Percentiles rank a stretch among this genome's conserved stretches.
Evolutionary conservation across 1,140 invertebrate species (phyloP).

Genomic region (Drosophila lacteicornis): DNA sequence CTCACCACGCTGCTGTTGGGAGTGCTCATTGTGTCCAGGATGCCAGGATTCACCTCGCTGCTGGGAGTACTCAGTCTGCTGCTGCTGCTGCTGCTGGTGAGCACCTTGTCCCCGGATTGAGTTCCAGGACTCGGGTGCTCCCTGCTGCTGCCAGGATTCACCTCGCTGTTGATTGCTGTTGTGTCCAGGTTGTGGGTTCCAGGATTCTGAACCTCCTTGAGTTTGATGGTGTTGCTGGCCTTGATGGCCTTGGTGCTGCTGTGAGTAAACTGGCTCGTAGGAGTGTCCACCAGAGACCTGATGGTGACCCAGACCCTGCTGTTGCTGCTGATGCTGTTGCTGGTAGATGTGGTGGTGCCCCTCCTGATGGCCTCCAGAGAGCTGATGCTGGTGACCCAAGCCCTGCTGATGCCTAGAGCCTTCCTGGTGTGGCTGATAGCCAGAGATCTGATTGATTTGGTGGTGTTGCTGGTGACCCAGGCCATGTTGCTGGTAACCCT

Average conservation of each 20-base stretch:
- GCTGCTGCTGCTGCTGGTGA: not conserved
- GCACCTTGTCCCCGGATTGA: not conserved
- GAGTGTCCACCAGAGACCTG: not conserved
- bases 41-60: no score
- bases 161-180: not conserved
- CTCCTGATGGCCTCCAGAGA: no score
- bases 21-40: not conserved
- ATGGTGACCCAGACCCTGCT: not conserved
- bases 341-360: not conserved
- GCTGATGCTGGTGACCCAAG: not conserved
- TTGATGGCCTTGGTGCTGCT: conserved; percentile 12
- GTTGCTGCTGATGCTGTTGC: no score
- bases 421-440: not conserved
- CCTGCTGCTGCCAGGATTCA: conserved; percentile 2
- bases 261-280: not conserved
- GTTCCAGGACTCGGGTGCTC: not conserved
- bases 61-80: no score
- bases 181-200: not conserved
- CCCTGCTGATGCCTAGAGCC: not conserved
- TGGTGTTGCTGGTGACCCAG: not conserved
- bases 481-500: not conserved
- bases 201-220: not conserved
- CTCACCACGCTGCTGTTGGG: not conserved
- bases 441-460: not conserved
- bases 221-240: not conserved